Evolutionary conservation across 1,140 invertebrate species (phyloP).

Genomic region (Catajapyx aquilonaris): DNA sequence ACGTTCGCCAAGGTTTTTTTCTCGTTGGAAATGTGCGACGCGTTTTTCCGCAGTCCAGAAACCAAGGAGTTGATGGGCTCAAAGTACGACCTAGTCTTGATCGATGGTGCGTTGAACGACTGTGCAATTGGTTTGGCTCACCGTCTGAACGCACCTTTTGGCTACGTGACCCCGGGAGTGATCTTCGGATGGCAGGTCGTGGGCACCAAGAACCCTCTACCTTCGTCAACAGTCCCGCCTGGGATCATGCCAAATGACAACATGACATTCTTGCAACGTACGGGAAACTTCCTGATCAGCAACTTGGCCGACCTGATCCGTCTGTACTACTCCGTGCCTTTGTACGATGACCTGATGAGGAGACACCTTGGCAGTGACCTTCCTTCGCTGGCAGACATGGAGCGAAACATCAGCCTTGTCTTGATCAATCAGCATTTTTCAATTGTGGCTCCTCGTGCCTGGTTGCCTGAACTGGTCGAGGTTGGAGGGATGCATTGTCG

Average conservation of each 20-base stretch:
- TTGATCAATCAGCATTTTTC: conserved; percentile 31
- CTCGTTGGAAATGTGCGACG: conserved; percentile 7
- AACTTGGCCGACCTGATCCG: not conserved
- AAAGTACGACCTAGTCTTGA: conserved; percentile 14
- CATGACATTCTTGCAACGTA: conserved; percentile 34
- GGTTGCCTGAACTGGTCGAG: conserved; percentile 33
- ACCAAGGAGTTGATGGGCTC: conserved; percentile 12
- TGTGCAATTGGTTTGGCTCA: too few species aligned
- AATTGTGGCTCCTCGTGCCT: conserved; percentile 23
- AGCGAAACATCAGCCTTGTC: conserved; percentile 19
- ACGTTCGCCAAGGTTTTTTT: conserved; percentile 14
- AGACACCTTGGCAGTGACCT: conserved; percentile 6
- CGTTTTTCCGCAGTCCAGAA: not conserved
- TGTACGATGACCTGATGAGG: not conserved
- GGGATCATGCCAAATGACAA: conserved; percentile 27
- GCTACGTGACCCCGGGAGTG: conserved; percentile 27
- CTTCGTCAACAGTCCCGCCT: conserved; percentile 32
- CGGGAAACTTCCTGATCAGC: conserved; percentile 24
- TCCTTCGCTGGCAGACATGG: conserved; percentile 12
- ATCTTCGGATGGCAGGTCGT: conserved; percentile 37
- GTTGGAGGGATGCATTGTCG: conserved; percentile 31
- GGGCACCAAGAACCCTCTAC: conserved; percentile 35
- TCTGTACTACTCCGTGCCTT: not conserved
- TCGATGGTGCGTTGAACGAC: conserved; percentile 13
- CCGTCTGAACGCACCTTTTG: not conserved